Evolutionary conservation across 2,888 invertebrate genomes (phyloP).

Genomic region (Coleophora deauratella): DNA sequence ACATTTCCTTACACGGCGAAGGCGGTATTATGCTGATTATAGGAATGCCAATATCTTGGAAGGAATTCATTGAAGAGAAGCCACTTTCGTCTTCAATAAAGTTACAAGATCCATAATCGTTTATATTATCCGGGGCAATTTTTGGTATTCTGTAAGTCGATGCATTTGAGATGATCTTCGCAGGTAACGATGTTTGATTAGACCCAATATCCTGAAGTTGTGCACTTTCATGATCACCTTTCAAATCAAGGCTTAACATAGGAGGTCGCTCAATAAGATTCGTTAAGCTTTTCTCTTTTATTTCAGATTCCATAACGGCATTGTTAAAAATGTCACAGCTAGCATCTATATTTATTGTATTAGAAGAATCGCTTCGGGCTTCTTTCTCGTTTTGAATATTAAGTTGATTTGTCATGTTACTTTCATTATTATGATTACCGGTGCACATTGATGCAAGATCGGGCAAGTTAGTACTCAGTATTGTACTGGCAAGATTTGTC

Average conservation of each 20-base stretch:
- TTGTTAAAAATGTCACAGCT: conserved; percentile 12
- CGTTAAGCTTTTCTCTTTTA: conserved; percentile 27
- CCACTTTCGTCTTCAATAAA: conserved; percentile 86
- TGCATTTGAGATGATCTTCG: conserved; percentile 17
- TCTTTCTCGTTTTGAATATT: too few species aligned
- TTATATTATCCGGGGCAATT: conserved; percentile 33
- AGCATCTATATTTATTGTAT: too few species aligned
- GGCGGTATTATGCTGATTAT: conserved; percentile 67
- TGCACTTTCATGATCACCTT: conserved; percentile 33
- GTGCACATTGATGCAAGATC: conserved; percentile 53
- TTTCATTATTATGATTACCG: not conserved
- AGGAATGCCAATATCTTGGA: conserved; percentile 86
- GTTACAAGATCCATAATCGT: conserved; percentile 44
- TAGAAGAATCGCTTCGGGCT: too few species aligned
- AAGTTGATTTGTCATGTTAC: conserved; percentile 13
- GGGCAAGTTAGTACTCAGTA: conserved; percentile 59
- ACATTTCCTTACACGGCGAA: conserved; percentile 59
- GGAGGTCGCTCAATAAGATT: conserved; percentile 35
- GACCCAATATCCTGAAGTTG: conserved; percentile 31
- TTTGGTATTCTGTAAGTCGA: conserved; percentile 24
- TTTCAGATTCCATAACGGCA: conserved; percentile 19
- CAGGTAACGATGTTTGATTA: conserved; percentile 8
- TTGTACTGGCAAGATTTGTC: conserved; percentile 66
- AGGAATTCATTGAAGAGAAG: conserved; percentile 89
- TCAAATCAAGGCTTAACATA: conserved; percentile 32